Evolutionary conservation across 2,888 invertebrate genomes (phyloP).

Genomic region (Conops quadrifasciatus): DNA sequence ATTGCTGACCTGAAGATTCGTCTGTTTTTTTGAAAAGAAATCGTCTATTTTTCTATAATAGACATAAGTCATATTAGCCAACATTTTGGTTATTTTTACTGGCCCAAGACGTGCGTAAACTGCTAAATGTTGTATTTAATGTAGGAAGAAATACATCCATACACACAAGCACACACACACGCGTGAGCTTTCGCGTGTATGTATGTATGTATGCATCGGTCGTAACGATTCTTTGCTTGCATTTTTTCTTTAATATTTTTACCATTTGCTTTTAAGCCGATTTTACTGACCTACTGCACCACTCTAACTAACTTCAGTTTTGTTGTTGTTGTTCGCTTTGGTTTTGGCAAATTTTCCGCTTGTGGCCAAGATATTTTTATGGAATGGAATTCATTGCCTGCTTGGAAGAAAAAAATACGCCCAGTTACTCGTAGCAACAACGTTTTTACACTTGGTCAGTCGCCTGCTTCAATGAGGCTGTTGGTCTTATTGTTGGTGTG

Average conservation of each 20-base stretch:
- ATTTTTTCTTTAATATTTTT: not conserved
- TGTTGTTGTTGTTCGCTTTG: not conserved
- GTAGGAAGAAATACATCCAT: too few species aligned
- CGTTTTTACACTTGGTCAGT: too few species aligned
- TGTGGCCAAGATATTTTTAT: constrained; percentile 24
- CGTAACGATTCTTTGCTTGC: too few species aligned
- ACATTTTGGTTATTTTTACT: not conserved
- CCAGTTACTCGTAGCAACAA: too few species aligned
- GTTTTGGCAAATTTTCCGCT: constrained; percentile 6
- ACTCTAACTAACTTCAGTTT: not conserved
- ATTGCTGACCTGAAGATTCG: too few species aligned
- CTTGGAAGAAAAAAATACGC: not conserved
- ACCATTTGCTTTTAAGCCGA: constrained; percentile 11
- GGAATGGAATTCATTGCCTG: constrained; percentile 21
- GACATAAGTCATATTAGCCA: not conserved
- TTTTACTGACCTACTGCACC: constrained; percentile 28
- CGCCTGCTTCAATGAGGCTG: too few species aligned
- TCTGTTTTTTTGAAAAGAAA: too few species aligned
- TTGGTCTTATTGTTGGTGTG: constrained; percentile 8
- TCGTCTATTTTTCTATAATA: not conserved
- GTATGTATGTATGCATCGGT: too few species aligned
- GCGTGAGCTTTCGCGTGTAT: too few species aligned
- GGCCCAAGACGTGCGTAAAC: not conserved
- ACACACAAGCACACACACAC: too few species aligned
- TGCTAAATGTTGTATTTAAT: not conserved